phyloP scores from a whole-genome alignment of 2,888 invertebrate genomes.

The Xestia xanthographa region DNA sequence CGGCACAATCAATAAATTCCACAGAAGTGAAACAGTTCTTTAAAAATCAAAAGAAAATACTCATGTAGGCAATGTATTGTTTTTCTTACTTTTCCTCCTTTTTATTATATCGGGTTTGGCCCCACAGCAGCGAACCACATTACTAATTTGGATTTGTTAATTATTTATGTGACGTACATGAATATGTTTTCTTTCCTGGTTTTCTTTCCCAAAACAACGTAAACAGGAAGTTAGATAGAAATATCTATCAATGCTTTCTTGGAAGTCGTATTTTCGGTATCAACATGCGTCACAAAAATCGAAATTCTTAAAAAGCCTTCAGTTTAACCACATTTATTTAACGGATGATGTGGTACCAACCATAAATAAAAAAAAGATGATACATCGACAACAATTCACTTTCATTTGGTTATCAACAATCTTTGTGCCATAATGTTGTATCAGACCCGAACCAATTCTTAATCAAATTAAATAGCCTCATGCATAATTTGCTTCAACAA shows the following conservation, averaged over 20 bases:
- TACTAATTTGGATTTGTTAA: slow-evolving; percentile 5
- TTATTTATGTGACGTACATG: slow-evolving; percentile 7
- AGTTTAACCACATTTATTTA: neutral
- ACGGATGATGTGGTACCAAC: neutral
- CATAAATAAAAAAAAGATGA: neutral
- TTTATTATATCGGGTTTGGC: neutral
- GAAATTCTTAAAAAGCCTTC: neutral
- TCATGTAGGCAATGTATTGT: neutral
- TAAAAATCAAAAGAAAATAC: slow-evolving; percentile 1
- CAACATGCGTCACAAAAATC: neutral
- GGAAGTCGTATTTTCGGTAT: neutral
- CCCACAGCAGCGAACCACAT: slow-evolving; percentile 4
- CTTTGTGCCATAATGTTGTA: neutral
- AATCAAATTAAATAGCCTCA: too few species aligned
- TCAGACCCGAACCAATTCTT: too few species aligned
- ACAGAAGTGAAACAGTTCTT: neutral
- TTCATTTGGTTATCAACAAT: neutral
- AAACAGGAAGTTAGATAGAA: neutral
- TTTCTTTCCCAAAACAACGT: neutral
- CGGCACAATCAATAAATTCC: neutral
- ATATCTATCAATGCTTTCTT: neutral
- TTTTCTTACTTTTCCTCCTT: neutral
- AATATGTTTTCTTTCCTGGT: slow-evolving; percentile 5
- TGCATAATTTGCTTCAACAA: too few species aligned
- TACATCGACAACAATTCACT: neutral